A percentile compares a stretch with the other conserved stretches of the same genome.
These are phyloP conservation scores for Apodemia zela DNA, from an alignment of 2,888 invertebrate species.

Conservation along the genomic window DNA sequence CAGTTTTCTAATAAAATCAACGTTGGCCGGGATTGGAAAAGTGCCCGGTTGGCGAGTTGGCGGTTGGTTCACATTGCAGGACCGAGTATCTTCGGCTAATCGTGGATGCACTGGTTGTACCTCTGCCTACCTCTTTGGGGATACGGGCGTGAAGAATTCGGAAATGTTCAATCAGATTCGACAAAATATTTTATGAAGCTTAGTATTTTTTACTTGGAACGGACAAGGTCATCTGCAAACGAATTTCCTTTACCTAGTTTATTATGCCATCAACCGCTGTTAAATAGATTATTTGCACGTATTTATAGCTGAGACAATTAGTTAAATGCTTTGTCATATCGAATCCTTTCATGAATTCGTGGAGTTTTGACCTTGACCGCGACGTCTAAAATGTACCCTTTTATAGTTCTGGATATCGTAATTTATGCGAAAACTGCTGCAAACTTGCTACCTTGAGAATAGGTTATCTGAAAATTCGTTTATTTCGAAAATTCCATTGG, in stretches of 20 bases:
- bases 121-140: too few species aligned
- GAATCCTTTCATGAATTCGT: background rate
- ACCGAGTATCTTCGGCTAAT: too few species aligned
- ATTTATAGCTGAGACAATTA: background rate
- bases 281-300: background rate
- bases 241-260: background rate
- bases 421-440: background rate
- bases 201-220: background rate
- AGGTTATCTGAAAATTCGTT: too few species aligned
- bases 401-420: background rate
- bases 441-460: background rate
- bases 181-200: too few species aligned
- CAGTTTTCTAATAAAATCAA: too few species aligned
- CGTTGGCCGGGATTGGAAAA: too few species aligned
- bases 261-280: background rate
- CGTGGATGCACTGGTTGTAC: too few species aligned
- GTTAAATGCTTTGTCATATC: slow-evolving; percentile 4
- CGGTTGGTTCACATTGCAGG: too few species aligned
- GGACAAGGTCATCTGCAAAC: background rate
- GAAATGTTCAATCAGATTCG: too few species aligned
- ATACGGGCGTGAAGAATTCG: too few species aligned
- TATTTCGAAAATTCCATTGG: too few species aligned
- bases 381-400: background rate
- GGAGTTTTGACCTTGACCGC: background rate
- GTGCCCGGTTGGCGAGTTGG: too few species aligned